Conservation (phyloP, 2,113 vertebrate species). For the Pogona vitticeps region DNA sequence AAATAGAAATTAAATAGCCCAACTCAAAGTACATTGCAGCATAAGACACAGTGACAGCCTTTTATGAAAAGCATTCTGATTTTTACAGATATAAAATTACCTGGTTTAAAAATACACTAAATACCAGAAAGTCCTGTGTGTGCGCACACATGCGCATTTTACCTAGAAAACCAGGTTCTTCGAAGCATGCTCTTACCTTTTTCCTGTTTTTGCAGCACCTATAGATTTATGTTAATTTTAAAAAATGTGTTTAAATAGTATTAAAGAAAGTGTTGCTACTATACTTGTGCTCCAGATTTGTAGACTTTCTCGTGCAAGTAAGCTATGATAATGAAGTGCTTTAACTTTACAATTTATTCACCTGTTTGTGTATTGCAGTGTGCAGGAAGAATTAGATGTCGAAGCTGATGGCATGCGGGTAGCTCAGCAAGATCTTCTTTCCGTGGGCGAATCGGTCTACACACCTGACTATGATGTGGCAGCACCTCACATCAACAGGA, state of each 20-base stretch:
- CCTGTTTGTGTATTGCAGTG: slow-evolving; percentile 69
- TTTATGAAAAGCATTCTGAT: background rate
- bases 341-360: background rate
- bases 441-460: slow-evolving; percentile 88
- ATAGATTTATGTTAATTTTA: background rate
- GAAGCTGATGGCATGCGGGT: slow-evolving; percentile 90
- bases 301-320: background rate
- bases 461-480: slow-evolving; percentile 87
- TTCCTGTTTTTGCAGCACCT: background rate
- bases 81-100: background rate
- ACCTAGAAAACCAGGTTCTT: background rate
- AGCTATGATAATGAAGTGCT: background rate
- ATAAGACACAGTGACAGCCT: background rate
- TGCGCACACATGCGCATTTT: background rate
- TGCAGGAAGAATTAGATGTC: slow-evolving; percentile 88
- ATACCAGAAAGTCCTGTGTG: background rate
- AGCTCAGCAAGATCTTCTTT: slow-evolving; percentile 88
- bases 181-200: background rate
- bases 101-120: background rate
- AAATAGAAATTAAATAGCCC: background rate
- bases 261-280: background rate
- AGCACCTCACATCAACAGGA: slow-evolving; percentile 85
- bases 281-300: background rate
- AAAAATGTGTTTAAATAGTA: background rate
- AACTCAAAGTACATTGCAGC: background rate